Evolutionary conservation across 2,797 vertebrate species (phyloP).

Genomic region (Alectoris magna): DNA sequence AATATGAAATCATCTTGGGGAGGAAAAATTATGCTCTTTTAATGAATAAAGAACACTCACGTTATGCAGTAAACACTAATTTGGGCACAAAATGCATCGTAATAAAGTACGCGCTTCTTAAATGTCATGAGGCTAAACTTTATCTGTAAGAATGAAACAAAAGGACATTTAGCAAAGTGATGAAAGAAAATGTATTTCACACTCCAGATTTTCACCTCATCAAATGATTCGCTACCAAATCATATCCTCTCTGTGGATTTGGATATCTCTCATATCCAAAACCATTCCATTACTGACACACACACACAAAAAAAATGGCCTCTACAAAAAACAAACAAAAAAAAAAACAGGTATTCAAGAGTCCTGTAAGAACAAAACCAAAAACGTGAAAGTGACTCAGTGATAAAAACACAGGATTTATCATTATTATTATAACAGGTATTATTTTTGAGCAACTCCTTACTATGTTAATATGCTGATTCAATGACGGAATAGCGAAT

Average conservation of each 20-base stretch:
- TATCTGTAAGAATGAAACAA: background rate
- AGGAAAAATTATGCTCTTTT: background rate
- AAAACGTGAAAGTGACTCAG: conserved; percentile 8
- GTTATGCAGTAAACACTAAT: background rate
- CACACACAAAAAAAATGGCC: conserved; percentile 34
- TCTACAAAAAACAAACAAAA: conserved; percentile 56
- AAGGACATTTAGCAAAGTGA: background rate
- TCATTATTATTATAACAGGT: background rate
- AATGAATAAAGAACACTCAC: background rate
- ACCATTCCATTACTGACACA: conserved; percentile 38
- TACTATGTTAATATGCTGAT: background rate
- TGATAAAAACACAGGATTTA: background rate
- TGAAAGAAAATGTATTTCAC: background rate
- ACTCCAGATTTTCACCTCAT: background rate
- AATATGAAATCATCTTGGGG: background rate
- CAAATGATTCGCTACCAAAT: conserved; percentile 34
- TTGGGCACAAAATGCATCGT: background rate
- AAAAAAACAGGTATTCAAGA: conserved; percentile 48
- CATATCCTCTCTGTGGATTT: background rate
- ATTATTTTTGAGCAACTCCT: background rate
- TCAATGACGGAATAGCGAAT: background rate
- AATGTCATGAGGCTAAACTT: background rate
- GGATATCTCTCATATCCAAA: background rate
- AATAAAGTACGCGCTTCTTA: background rate
- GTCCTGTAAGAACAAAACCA: background rate